Evolutionary conservation across 2,113 vertebrate genomes (phyloP).

Genomic region (Planiliza haematocheilus): DNA sequence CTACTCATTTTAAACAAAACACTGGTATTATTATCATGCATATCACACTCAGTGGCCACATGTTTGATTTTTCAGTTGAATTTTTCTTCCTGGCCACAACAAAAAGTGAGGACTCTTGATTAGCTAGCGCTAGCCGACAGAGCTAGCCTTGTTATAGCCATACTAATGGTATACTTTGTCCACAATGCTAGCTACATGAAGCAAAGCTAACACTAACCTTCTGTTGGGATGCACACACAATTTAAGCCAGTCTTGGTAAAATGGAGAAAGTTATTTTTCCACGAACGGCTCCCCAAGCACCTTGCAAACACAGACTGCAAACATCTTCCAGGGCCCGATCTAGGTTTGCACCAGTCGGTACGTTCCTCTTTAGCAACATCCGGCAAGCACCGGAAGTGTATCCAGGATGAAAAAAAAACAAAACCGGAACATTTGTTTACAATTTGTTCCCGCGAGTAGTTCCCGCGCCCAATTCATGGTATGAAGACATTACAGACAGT

Average conservation of each 20-base stretch:
- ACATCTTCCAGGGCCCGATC: background rate
- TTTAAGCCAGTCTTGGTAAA: background rate
- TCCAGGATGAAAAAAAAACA: background rate
- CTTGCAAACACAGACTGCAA: background rate
- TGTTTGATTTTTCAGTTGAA: background rate
- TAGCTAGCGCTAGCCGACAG: slow-evolving; percentile 17
- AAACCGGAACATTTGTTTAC: too few relatives aligned
- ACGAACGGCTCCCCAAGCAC: background rate
- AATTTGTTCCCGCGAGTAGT: too few relatives aligned
- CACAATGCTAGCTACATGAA: background rate
- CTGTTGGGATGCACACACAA: background rate
- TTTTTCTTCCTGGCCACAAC: background rate
- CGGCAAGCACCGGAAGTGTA: slow-evolving; percentile 50
- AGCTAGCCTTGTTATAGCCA: slow-evolving; percentile 47
- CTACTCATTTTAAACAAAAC: background rate
- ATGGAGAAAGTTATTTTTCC: background rate
- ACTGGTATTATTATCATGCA: background rate
- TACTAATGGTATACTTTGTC: background rate
- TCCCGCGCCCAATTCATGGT: too few relatives aligned
- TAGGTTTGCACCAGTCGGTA: too few relatives aligned
- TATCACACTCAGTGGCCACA: background rate
- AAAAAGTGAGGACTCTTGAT: background rate
- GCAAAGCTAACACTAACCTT: slow-evolving; percentile 44
- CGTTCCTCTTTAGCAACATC: slow-evolving; percentile 46
- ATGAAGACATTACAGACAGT: too few relatives aligned